Percentiles rank a stretch among this genome's conserved stretches.
phyloP scores from a whole-genome alignment of 92 coral and sea anemone genomes.

The Bergia puertoricense region DNA sequence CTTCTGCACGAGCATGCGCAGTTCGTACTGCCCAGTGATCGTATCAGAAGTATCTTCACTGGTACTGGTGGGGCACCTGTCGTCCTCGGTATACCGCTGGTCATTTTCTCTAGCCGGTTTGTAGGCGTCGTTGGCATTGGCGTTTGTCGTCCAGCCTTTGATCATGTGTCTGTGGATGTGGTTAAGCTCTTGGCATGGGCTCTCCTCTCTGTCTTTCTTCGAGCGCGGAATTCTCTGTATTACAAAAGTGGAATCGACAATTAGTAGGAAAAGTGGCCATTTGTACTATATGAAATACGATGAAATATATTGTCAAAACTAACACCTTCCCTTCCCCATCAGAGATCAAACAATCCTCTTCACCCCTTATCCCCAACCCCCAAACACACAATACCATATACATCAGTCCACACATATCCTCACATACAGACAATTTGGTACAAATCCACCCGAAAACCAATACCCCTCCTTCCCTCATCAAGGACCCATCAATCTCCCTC shows the following conservation, averaged over 20 bases:
- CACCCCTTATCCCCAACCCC: too few species aligned
- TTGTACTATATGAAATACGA: neutral
- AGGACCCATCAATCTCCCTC: too few species aligned
- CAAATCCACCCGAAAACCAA: too few species aligned
- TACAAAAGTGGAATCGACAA: neutral
- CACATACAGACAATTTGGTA: too few species aligned
- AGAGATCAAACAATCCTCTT: too few species aligned
- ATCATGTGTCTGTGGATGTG: slow-evolving; percentile 92
- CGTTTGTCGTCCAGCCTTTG: slow-evolving; percentile 98
- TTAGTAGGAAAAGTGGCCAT: neutral
- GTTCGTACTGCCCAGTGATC: slow-evolving; percentile 39
- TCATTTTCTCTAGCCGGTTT: slow-evolving; percentile 38
- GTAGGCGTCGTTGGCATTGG: slow-evolving; percentile 73
- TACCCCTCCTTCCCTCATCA: too few species aligned
- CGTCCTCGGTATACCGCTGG: slow-evolving; percentile 20
- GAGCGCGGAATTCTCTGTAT: slow-evolving; percentile 87
- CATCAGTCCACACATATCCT: too few species aligned
- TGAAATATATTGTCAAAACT: too few species aligned
- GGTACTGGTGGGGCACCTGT: slow-evolving; percentile 6
- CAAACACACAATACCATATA: too few species aligned
- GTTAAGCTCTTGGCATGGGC: slow-evolving; percentile 71
- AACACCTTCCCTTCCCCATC: too few species aligned
- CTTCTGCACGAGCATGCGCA: slow-evolving; percentile 19
- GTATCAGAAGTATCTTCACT: slow-evolving; percentile 33
- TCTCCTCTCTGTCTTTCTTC: slow-evolving; percentile 41